Evolutionary conservation across 2,888 invertebrate species (phyloP).

Genomic region (Yponomeuta plumbellus): DNA sequence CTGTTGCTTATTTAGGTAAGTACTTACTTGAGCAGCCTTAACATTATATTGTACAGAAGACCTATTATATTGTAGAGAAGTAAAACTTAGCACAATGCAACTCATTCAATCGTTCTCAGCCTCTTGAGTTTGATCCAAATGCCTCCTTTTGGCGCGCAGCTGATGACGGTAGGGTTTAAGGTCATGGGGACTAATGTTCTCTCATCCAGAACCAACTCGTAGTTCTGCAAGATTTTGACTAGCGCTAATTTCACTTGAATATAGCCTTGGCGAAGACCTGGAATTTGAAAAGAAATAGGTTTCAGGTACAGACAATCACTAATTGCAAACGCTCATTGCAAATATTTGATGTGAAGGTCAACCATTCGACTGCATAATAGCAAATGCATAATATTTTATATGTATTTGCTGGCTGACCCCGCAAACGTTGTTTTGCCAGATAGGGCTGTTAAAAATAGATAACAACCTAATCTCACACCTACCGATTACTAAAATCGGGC

Average conservation of each 20-base stretch:
- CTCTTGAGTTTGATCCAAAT: constrained; percentile 56
- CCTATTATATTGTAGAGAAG: too few relatives aligned
- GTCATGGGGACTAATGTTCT: constrained; percentile 51
- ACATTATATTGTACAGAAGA: not conserved
- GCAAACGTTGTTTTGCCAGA: too few relatives aligned
- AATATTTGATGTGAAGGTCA: not conserved
- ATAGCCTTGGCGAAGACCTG: constrained; percentile 67
- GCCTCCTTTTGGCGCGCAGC: constrained; percentile 54
- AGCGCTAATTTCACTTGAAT: constrained; percentile 66
- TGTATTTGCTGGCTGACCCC: too few relatives aligned
- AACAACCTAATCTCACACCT: too few relatives aligned
- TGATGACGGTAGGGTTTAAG: constrained; percentile 49
- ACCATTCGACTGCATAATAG: too few relatives aligned
- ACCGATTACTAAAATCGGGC: too few relatives aligned
- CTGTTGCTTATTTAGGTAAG: not conserved
- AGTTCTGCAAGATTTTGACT: constrained; percentile 54
- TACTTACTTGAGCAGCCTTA: not conserved
- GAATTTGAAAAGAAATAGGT: constrained; percentile 25
- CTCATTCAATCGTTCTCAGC: constrained; percentile 22
- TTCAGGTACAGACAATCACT: not conserved
- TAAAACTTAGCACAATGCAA: not conserved
- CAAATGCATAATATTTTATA: too few relatives aligned
- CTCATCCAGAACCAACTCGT: constrained; percentile 49
- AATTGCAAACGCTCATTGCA: not conserved
- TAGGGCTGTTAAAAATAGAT: too few relatives aligned